These are phyloP conservation scores for Ammodramus savannarum DNA, from an alignment of 2,113 vertebrate species.

Conservation along the genomic window DNA sequence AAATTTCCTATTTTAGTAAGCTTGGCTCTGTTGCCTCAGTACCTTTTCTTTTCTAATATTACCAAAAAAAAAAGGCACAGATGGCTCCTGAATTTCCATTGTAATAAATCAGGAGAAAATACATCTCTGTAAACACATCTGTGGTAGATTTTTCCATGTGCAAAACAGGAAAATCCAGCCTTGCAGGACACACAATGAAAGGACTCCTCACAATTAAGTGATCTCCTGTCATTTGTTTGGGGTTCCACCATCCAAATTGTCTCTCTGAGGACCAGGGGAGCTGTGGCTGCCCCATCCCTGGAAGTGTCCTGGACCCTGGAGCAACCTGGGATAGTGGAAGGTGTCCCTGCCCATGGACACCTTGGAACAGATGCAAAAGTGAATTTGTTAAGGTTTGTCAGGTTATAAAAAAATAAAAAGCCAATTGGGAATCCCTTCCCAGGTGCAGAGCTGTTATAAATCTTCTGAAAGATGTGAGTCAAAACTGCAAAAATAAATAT, in stretches of 20 bases:
- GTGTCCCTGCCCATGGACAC: not conserved
- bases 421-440: not conserved
- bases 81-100: not conserved
- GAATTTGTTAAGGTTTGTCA: not conserved
- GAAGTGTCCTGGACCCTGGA: not conserved
- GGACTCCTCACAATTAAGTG: not conserved
- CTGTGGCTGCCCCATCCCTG: not conserved
- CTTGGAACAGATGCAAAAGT: not conserved
- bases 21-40: not conserved
- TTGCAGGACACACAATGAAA: not conserved
- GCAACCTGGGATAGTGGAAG: not conserved
- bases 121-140: not conserved
- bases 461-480: fast-evolving
- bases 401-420: not conserved
- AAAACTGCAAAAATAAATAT: not conserved
- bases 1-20: not conserved
- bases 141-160: not conserved
- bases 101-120: not conserved
- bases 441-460: not conserved
- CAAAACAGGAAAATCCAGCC: not conserved
- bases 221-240: not conserved
- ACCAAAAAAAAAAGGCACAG: not conserved
- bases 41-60: not conserved
- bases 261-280: not conserved
- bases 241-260: too few relatives aligned